Percentiles rank a stretch among this genome's conserved stretches.
Evolutionary conservation across 1,140 invertebrate genomes (phyloP).

Genomic region (Anastatus disparis): DNA sequence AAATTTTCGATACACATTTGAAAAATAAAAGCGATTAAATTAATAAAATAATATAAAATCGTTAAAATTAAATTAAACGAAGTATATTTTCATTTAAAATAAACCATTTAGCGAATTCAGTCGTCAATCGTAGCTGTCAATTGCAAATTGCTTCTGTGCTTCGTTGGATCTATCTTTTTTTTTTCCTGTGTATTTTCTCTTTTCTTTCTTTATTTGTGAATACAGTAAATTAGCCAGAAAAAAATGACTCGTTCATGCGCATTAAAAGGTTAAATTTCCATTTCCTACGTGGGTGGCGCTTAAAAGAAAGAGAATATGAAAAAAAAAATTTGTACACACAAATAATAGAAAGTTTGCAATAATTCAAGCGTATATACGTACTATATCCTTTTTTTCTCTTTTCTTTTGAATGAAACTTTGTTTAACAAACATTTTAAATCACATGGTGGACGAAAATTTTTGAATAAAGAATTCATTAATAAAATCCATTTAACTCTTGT

Average conservation of each 20-base stretch:
- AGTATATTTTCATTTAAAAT: neutral
- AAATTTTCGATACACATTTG: neutral
- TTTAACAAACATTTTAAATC: neutral
- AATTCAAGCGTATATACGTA: neutral
- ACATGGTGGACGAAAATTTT: too few species aligned
- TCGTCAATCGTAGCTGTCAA: neutral
- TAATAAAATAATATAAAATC: neutral
- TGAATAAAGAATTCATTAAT: slow-evolving; percentile 5
- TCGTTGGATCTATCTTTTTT: too few species aligned
- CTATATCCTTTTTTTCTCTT: too few species aligned
- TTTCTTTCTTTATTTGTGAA: too few species aligned
- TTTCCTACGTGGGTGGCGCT: neutral
- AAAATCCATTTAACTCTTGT: too few species aligned
- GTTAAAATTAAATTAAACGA: neutral
- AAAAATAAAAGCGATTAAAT: neutral
- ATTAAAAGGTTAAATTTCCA: too few species aligned
- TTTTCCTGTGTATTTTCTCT: too few species aligned
- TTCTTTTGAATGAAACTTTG: neutral
- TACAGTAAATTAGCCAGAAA: neutral
- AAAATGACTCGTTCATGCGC: too few species aligned
- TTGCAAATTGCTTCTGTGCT: neutral
- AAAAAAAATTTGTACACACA: too few species aligned
- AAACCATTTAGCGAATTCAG: neutral
- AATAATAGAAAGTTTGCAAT: neutral
- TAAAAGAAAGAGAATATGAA: neutral